Conservation (phyloP, 2,113 vertebrate species). For the Forbesichthys agassizii region DNA sequence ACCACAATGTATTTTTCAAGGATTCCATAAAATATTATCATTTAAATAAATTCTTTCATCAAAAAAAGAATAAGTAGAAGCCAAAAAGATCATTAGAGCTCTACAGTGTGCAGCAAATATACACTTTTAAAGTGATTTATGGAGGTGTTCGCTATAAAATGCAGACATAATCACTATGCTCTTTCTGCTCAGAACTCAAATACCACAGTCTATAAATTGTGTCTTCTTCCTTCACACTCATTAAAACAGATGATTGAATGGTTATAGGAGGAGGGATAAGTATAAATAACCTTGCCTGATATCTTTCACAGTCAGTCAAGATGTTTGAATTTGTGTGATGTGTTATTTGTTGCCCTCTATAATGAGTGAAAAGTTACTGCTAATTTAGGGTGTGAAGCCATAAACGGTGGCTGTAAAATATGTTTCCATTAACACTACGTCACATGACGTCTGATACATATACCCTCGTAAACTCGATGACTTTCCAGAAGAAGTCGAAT, state of each 20-base stretch:
- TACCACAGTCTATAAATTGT: constrained; percentile 11
- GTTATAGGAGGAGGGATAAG: not conserved
- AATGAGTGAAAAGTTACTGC: too few species aligned
- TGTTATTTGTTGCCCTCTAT: too few species aligned
- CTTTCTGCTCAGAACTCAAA: constrained; percentile 3
- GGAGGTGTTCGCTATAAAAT: constrained; percentile 12
- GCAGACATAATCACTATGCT: constrained; percentile 20
- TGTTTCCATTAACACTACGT: too few species aligned
- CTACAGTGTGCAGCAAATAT: not conserved
- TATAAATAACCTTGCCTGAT: not conserved
- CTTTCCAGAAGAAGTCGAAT: too few species aligned
- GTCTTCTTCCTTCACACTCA: not conserved
- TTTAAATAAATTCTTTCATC: not conserved
- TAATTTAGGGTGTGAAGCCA: too few species aligned
- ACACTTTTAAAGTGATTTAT: not conserved
- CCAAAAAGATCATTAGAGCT: too few species aligned
- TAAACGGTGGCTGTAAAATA: too few species aligned
- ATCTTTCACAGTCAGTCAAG: not conserved
- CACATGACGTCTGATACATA: too few species aligned
- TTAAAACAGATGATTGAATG: not conserved
- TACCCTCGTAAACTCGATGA: too few species aligned
- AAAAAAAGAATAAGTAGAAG: not conserved
- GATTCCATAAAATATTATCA: too few species aligned
- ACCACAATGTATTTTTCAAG: too few species aligned
- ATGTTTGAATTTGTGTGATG: not conserved